These are phyloP conservation scores for Archivesica marissinica DNA, from an alignment of 1,140 invertebrate genomes.

Conservation along the genomic window DNA sequence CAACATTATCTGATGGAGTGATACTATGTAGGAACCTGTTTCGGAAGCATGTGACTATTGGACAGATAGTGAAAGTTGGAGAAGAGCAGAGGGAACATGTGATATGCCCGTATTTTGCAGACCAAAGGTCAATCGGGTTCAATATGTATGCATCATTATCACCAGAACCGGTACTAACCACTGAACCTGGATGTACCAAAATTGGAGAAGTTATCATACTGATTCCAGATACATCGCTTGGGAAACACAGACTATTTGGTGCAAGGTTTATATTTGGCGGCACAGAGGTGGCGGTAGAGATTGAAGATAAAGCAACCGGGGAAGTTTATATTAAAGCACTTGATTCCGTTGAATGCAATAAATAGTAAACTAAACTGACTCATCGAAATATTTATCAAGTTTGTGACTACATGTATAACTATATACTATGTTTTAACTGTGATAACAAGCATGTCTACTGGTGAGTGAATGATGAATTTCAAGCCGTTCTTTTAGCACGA, in stretches of 20 bases:
- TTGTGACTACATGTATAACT: too few relatives aligned
- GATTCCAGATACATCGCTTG: not conserved
- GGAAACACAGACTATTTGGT: not conserved
- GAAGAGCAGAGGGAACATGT: not conserved
- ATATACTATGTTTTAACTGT: too few relatives aligned
- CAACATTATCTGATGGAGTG: not conserved
- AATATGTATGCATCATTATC: not conserved
- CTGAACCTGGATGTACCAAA: not conserved
- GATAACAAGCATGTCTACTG: too few relatives aligned
- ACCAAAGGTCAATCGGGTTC: not conserved
- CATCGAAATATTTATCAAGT: too few relatives aligned
- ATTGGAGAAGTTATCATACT: not conserved
- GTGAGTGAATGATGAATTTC: too few relatives aligned
- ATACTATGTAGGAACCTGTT: not conserved
- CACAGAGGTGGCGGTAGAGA: slow-evolving; percentile 17
- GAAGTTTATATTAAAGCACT: not conserved
- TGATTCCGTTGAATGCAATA: not conserved
- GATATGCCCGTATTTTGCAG: not conserved
- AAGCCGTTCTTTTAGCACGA: too few relatives aligned
- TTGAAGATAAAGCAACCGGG: slow-evolving; percentile 15
- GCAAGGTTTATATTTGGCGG: slow-evolving; percentile 27
- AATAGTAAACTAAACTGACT: too few relatives aligned
- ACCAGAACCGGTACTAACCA: not conserved
- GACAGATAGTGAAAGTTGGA: slow-evolving; percentile 18
- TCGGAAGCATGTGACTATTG: not conserved